Evolutionary conservation across 2,113 vertebrate species (phyloP).

Genomic region (Probosciger aterrimus): DNA sequence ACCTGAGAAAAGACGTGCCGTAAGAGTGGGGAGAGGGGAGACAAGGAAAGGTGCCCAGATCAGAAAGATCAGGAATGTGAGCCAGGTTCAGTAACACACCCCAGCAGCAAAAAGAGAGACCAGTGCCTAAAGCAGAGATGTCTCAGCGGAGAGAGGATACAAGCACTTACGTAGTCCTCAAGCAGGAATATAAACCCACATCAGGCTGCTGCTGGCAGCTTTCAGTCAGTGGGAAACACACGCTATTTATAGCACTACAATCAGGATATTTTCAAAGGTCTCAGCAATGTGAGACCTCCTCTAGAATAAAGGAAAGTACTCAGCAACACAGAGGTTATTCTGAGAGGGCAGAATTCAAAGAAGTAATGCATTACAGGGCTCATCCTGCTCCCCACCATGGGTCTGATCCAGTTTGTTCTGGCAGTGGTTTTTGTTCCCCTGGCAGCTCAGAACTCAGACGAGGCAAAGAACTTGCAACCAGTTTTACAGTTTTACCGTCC

Average conservation of each 20-base stretch:
- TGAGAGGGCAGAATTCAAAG: not conserved
- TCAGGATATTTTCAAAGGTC: not conserved
- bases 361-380: not conserved
- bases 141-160: not conserved
- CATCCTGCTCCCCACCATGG: not conserved
- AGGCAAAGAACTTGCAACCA: not conserved
- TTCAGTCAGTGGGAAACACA: conserved; percentile 44
- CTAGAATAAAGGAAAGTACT: not conserved
- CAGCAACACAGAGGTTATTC: not conserved
- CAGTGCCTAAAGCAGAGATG: not conserved
- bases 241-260: conserved; percentile 17
- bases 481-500: not conserved
- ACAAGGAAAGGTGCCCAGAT: not conserved
- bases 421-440: not conserved
- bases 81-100: not conserved
- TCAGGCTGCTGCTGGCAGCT: conserved; percentile 21
- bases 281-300: not conserved
- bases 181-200: not conserved
- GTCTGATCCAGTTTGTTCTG: not conserved
- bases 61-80: not conserved
- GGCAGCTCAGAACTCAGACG: not conserved
- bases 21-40: not conserved
- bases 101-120: not conserved
- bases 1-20: not conserved
- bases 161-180: not conserved